Evolutionary conservation across 2,113 vertebrate species (phyloP), one percentile per base, ranked within the genome.

Genomic region (Galbula dea): DNA sequence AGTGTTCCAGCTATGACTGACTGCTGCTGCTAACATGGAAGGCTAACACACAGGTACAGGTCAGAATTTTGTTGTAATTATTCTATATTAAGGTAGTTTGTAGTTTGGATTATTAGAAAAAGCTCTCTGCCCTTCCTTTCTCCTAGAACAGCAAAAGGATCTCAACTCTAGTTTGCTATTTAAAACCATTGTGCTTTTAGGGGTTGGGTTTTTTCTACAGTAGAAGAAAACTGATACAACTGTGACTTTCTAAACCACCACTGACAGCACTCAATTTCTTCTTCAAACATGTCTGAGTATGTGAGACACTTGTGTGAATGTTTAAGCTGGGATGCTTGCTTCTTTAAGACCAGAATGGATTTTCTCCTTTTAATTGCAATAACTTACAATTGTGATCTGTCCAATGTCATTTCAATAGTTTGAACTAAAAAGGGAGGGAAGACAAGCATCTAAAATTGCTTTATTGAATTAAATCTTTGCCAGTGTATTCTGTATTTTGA

Each of bases 141-240:
- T 93, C 69, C 94, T 92, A 83, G 72, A 91, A 91, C 11, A 1
- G 69, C 82, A 89, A 86, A 94, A 83, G 49, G 74, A 88, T 90
- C 95, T 94, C 67, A 49, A 26, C 75, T 45, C 84, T 75, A 94
- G 92, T 81, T 94, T 54, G 54, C 91, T 94, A 6, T 88, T 93
- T 87, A 90, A 96, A 96, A 78, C 65, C 59, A 57, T 14, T 58
- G n/a, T 59, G n/a, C 57, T 59, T 59, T 10, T 59, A 59, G 55
- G 72, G 39, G 84, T 96, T 92, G n/a, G n/a, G n/a, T n/a, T n/a
- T 93, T 93, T 95, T 79, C 88, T 93, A 86, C 88, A 93, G 66
- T 58, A 92, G 93, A 96, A 96, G 95, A 96, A 96, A 96, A 79
- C 79, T 88, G 88, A 83, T 95, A 63, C 65, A 94, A 80, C 76